Evolutionary conservation across 37 sponge, comb jelly and placozoan genomes (phyloP).

Genomic region (Agelas oroides): DNA sequence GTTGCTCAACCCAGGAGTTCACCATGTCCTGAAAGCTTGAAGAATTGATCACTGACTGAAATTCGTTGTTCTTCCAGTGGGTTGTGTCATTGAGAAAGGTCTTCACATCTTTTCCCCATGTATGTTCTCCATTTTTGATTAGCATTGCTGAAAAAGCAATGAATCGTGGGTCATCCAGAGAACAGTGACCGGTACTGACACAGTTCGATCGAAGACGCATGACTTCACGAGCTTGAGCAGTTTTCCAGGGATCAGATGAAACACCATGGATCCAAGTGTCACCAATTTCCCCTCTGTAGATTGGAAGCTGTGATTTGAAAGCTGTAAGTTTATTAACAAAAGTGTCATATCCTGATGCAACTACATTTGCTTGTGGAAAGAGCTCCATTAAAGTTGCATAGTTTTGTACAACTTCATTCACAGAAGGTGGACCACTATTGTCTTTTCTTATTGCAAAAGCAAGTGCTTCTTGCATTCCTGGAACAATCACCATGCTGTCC

Average conservation of each 20-base stretch:
- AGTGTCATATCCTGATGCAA: constrained; percentile 68
- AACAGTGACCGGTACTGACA: constrained; percentile 29
- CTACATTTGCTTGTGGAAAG: constrained; percentile 70
- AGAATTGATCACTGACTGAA: constrained; percentile 15
- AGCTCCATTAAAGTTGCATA: constrained; percentile 49
- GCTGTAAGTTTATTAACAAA: constrained; percentile 45
- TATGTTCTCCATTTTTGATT: constrained; percentile 78
- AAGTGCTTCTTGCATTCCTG: constrained; percentile 63
- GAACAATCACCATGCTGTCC: constrained; percentile 59
- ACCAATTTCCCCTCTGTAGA: constrained; percentile 67
- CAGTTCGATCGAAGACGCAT: constrained; percentile 39
- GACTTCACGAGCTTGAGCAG: constrained; percentile 37
- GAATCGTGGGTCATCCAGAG: constrained; percentile 40
- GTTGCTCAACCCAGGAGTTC: constrained; percentile 76
- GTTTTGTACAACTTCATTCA: constrained; percentile 53
- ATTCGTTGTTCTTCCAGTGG: constrained; percentile 61
- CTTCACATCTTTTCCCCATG: constrained; percentile 83
- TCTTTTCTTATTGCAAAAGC: constrained; percentile 80
- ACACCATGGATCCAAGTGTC: constrained; percentile 85
- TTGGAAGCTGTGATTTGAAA: constrained; percentile 37
- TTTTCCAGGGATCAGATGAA: constrained; percentile 74
- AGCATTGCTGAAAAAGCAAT: constrained; percentile 63
- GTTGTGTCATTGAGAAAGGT: constrained; percentile 61
- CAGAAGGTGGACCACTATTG: constrained; percentile 77
- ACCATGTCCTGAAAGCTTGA: constrained; percentile 56